Conservation (phyloP, 2,113 vertebrate genomes). For the Arenaria interpres region DNA sequence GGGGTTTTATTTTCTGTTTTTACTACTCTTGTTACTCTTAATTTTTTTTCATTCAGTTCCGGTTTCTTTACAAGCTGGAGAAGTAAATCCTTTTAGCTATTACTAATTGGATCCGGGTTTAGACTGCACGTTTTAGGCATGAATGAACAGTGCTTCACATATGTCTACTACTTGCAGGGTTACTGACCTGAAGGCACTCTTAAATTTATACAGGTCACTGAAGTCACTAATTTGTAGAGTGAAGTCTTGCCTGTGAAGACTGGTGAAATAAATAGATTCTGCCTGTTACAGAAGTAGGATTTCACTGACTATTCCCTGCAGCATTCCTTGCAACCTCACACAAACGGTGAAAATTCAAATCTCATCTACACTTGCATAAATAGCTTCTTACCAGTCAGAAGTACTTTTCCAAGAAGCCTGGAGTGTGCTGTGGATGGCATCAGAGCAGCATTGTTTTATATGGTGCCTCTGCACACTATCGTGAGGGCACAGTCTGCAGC, state of each 20-base stretch:
- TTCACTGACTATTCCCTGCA: background rate
- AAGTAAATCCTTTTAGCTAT: constrained; percentile 49
- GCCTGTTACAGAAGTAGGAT: background rate
- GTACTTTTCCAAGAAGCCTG: background rate
- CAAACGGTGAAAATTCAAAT: background rate
- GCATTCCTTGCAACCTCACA: background rate
- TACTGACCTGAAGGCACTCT: constrained; percentile 54
- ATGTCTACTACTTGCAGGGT: constrained; percentile 19
- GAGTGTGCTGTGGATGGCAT: background rate
- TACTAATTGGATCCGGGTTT: constrained; percentile 37
- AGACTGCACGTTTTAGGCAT: constrained; percentile 47
- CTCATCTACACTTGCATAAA: background rate
- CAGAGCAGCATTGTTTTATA: background rate
- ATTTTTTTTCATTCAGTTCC: constrained; percentile 12
- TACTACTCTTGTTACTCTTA: constrained; percentile 15
- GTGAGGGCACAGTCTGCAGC: background rate
- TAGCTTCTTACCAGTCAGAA: background rate
- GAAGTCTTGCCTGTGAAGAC: background rate
- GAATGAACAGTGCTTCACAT: constrained; percentile 26
- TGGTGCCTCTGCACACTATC: background rate
- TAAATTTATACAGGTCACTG: constrained; percentile 52
- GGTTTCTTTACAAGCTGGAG: constrained; percentile 21
- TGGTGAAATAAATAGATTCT: constrained; percentile 14
- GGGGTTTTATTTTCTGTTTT: constrained; percentile 1
- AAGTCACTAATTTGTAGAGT: constrained; percentile 42